A percentile compares a stretch with the other conserved stretches of the same genome.
Evolutionary conservation across 2,888 invertebrate genomes (phyloP).

Genomic region (Cephus pygmeus): DNA sequence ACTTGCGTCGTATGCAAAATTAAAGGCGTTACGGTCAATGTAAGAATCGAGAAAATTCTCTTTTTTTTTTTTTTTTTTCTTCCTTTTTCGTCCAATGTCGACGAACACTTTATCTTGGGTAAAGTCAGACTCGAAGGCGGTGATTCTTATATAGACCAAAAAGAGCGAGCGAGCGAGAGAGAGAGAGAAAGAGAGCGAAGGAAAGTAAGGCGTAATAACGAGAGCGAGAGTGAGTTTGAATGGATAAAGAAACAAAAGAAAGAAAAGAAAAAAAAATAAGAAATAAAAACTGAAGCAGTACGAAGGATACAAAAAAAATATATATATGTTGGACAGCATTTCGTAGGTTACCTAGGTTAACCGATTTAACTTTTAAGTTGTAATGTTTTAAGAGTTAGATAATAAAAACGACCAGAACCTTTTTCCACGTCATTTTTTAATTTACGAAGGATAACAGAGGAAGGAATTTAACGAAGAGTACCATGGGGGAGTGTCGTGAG

Average conservation of each 20-base stretch:
- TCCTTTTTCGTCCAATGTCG: conserved; percentile 24
- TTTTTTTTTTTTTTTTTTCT: too few relatives aligned
- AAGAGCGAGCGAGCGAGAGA: conserved; percentile 15
- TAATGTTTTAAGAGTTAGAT: conserved; percentile 62
- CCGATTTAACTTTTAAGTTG: conserved; percentile 57
- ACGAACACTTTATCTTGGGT: conserved; percentile 30
- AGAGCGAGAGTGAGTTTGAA: conserved; percentile 11
- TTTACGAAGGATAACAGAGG: conserved; percentile 30
- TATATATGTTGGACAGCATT: conserved; percentile 40
- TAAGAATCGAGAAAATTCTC: conserved; percentile 37
- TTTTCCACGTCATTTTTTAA: conserved; percentile 56
- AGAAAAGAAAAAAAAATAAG: conserved; percentile 4
- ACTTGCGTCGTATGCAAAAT: background rate
- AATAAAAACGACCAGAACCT: conserved; percentile 62
- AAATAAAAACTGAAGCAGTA: conserved; percentile 15
- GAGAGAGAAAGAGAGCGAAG: conserved; percentile 12
- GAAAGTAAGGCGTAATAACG: conserved; percentile 10
- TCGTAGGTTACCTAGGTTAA: conserved; percentile 57
- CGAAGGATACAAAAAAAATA: conserved; percentile 2
- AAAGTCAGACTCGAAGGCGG: conserved; percentile 14
- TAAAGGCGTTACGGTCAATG: conserved; percentile 27
- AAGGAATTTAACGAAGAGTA: conserved; percentile 20
- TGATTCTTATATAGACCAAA: conserved; percentile 39
- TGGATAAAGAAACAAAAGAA: background rate
- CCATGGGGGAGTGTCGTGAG: conserved; percentile 16